Percentiles rank a stretch among this genome's conserved stretches.
These are phyloP conservation scores for Labroides dimidiatus DNA, from an alignment of 2,797 vertebrate species.

Conservation along the genomic window DNA sequence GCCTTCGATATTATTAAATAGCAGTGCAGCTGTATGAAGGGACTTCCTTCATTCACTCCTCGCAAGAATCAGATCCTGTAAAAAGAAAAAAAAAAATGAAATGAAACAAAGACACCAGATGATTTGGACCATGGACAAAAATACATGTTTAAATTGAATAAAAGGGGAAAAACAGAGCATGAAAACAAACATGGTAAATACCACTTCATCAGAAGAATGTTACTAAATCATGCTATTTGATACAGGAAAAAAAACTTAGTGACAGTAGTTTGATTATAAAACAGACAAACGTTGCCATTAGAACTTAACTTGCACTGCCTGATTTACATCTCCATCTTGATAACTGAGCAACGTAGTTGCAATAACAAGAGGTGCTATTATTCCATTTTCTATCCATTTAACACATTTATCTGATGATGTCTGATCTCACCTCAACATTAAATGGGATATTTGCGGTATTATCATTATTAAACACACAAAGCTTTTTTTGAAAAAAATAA, in stretches of 20 bases:
- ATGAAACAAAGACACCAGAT: slow-evolving; percentile 50
- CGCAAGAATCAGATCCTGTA: slow-evolving; percentile 67
- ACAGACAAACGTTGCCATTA: background rate
- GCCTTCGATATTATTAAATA: slow-evolving; percentile 60
- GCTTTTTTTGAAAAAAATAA: slow-evolving; percentile 5
- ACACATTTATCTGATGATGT: background rate
- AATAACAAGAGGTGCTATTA: slow-evolving; percentile 5
- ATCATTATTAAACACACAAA: slow-evolving; percentile 10
- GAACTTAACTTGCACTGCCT: background rate
- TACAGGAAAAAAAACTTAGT: background rate
- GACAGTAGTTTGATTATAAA: background rate
- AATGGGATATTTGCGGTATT: slow-evolving; percentile 20
- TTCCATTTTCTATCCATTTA: slow-evolving; percentile 5
- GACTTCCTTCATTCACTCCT: slow-evolving; percentile 69
- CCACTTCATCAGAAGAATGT: background rate
- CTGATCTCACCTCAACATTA: slow-evolving; percentile 9
- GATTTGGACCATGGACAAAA: slow-evolving; percentile 27
- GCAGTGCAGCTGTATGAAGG: slow-evolving; percentile 51
- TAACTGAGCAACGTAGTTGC: background rate
- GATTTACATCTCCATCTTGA: slow-evolving; percentile 7
- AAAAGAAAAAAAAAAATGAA: slow-evolving; percentile 44
- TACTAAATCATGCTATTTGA: background rate
- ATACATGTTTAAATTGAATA: slow-evolving; percentile 6
- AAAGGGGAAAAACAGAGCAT: background rate
- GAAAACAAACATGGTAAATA: background rate